Evolutionary conservation across 2,888 invertebrate genomes (phyloP), one percentile per base, ranked within the genome.

Genomic region (Creontiades dilutus): DNA sequence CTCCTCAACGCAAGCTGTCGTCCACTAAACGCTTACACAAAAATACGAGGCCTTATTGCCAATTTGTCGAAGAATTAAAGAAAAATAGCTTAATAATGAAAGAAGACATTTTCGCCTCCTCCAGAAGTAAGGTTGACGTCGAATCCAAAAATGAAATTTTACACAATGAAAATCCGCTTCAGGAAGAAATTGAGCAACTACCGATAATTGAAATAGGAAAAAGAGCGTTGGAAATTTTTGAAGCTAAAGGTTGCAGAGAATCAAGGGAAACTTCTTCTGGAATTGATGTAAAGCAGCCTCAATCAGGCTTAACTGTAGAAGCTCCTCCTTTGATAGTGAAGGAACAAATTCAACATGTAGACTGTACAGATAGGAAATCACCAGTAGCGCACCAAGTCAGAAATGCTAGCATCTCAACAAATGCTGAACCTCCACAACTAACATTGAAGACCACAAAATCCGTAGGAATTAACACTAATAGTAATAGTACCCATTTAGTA

Each of bases 51-150:
- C 68, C 68, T 7, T 52, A 16, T 13, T 19, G 27, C 23, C 68
- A 23, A 11, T 48, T 82, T 23, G 82, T 82, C 5, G 48, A 82
- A 23, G 82, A 82, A 16, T 23, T 82, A 23, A 82, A 52, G 23
- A 82, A 27, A 82, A 82, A 52, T 52, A 82, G 52, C 52, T 52
- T 82, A 52, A 52, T 82, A 23, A 52, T 82, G 52, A 52, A 48
- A 19, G 82, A 82, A 82, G 82, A 82, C n/a, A 82, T 82, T 52
- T 82, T 52, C 19, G 48, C 52, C 52, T 46, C 78, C 16, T 9
- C 14, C 78, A 78, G 46, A 47, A 68, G 68, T 23, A n/a, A 13
- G 19, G 23, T 23, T 68, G 0, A 11, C 68, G 13, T 68, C 9
- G 13, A 1, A 57, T n/a, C 68, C 23, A 23, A 27, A 23, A 37